Conservation (phyloP, 2,797 vertebrate species). For the Varecia variegata region DNA sequence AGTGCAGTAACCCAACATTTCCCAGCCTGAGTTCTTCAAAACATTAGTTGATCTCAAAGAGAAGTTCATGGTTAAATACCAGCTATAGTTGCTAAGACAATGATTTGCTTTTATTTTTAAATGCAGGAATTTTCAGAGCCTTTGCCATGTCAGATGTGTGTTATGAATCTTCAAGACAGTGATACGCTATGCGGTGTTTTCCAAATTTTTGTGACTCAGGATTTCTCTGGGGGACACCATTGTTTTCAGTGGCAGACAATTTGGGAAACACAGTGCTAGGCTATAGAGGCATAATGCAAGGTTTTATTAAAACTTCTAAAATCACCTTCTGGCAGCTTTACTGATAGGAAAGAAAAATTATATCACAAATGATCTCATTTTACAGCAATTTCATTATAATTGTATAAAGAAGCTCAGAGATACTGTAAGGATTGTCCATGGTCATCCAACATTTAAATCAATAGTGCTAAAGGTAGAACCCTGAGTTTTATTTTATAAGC, state of each 20-base stretch:
- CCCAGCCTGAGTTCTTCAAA: neutral
- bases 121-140: neutral
- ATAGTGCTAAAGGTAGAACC: neutral
- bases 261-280: neutral
- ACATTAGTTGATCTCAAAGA: neutral
- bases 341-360: neutral
- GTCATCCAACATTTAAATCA: neutral
- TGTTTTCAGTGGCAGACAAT: neutral
- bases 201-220: neutral
- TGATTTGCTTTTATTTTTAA: conserved; percentile 1
- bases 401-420: neutral
- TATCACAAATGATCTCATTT: neutral
- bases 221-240: neutral
- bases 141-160: neutral
- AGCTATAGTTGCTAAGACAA: neutral
- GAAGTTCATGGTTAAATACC: neutral
- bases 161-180: neutral
- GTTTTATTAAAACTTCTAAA: conserved; percentile 21
- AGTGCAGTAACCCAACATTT: neutral
- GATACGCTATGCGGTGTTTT: neutral
- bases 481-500: neutral
- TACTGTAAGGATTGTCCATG: neutral
- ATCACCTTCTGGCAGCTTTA: neutral
- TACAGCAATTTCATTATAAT: neutral
- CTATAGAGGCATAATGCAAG: neutral